phyloP scores from a whole-genome alignment of 2,797 vertebrate species.

The Adrianichthys oophorus region DNA sequence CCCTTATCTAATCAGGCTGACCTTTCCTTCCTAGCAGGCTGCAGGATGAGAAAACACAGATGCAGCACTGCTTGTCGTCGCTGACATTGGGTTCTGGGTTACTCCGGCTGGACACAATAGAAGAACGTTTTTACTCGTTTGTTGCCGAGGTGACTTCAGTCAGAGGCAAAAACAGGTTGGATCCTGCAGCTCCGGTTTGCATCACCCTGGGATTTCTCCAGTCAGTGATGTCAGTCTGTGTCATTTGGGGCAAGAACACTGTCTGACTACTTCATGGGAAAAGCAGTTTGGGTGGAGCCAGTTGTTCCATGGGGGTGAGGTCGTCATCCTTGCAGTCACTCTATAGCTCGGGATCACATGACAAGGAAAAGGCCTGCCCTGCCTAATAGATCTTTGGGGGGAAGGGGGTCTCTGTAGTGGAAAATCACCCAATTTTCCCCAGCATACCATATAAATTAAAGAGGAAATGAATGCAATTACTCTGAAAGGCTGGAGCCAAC shows the following conservation, averaged over 20 bases:
- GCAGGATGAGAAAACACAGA: slow-evolving; percentile 68
- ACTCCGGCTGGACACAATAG: too few relatives aligned
- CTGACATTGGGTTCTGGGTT: slow-evolving; percentile 25
- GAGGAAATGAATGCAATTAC: slow-evolving; percentile 55
- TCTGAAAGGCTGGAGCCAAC: slow-evolving; percentile 22
- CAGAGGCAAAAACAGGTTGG: slow-evolving; percentile 29
- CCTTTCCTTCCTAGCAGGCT: slow-evolving; percentile 51
- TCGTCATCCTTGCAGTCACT: slow-evolving; percentile 35
- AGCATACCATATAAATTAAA: slow-evolving; percentile 28
- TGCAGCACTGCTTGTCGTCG: slow-evolving; percentile 30
- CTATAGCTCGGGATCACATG: slow-evolving; percentile 38
- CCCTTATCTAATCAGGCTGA: slow-evolving; percentile 75
- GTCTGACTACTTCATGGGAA: slow-evolving; percentile 5
- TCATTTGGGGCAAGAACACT: slow-evolving; percentile 18
- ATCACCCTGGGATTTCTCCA: slow-evolving; percentile 16
- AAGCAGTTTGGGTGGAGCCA: slow-evolving; percentile 1
- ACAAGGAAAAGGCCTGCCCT: slow-evolving; percentile 17
- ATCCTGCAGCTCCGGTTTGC: slow-evolving; percentile 8
- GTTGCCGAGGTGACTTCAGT: slow-evolving; percentile 9
- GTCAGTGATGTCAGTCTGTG: slow-evolving; percentile 36
- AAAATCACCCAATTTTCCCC: slow-evolving; percentile 35
- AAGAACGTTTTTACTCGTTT: too few relatives aligned
- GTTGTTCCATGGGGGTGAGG: slow-evolving; percentile 7
- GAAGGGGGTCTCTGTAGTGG: slow-evolving; percentile 7
- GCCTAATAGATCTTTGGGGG: slow-evolving; percentile 24